These are phyloP conservation scores for Cosmorhoe ocellata DNA, from an alignment of 2,888 invertebrate species.

Conservation along the genomic window DNA sequence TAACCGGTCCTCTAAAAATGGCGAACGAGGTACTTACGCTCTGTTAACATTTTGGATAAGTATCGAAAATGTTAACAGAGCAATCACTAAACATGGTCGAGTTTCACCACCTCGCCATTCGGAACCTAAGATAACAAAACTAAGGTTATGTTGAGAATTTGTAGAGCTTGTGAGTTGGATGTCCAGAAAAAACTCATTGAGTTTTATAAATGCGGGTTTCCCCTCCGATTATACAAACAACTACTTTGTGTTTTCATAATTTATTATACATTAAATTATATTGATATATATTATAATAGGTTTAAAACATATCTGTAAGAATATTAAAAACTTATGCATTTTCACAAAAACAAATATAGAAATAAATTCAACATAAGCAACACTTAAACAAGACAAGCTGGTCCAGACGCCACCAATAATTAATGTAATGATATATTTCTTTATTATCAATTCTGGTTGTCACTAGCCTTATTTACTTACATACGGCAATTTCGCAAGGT, in stretches of 20 bases:
- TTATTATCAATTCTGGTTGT: neutral
- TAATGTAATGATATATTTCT: no score
- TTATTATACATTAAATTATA: neutral
- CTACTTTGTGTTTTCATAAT: conserved; percentile 1
- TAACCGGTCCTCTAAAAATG: no score
- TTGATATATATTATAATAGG: neutral
- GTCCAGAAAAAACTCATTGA: no score
- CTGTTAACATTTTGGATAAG: no score
- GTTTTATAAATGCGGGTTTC: neutral
- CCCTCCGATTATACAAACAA: conserved; percentile 3
- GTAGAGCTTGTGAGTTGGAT: no score
- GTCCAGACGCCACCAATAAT: neutral
- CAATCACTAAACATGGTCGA: no score
- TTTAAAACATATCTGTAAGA: no score
- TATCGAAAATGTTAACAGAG: no score
- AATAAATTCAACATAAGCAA: neutral
- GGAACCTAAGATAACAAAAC: no score
- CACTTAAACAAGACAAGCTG: conserved; percentile 1
- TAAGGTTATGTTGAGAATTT: no score
- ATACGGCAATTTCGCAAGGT: neutral
- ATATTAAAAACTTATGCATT: neutral
- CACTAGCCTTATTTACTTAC: conserved; percentile 13
- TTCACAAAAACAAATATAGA: conserved; percentile 2
- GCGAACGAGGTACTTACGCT: no score
- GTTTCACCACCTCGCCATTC: no score